Evolutionary conservation across 2,888 invertebrate species (phyloP).

Genomic region (Tribolium freemani): DNA sequence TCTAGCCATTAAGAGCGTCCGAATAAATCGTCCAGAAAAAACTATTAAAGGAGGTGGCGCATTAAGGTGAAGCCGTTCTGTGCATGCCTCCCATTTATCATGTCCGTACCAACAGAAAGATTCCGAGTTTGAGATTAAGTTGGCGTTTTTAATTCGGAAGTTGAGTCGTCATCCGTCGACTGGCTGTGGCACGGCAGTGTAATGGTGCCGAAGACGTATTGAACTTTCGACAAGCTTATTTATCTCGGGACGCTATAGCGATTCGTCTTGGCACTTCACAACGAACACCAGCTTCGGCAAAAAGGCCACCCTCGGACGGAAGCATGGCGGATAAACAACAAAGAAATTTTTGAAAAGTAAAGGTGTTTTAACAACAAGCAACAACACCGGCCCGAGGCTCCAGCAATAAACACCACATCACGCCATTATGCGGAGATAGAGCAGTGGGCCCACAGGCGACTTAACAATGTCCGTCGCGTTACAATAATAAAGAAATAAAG

Average conservation of each 20-base stretch:
- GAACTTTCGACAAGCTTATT: conserved; percentile 56
- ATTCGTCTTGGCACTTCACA: conserved; percentile 52
- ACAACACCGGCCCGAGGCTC: conserved; percentile 15
- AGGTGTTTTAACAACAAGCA: too few relatives aligned
- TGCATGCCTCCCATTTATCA: conserved; percentile 25
- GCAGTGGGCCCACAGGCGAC: conserved; percentile 46
- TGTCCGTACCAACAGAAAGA: conserved; percentile 3
- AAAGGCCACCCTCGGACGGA: conserved; percentile 52
- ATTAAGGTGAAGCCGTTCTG: conserved; percentile 26
- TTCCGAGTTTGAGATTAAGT: conserved; percentile 20
- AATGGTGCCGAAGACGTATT: conserved; percentile 54
- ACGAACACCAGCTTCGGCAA: conserved; percentile 51
- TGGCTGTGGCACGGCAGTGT: conserved; percentile 30
- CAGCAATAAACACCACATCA: conserved; percentile 52
- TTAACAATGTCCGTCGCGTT: conserved; percentile 54
- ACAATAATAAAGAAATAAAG: conserved; percentile 62
- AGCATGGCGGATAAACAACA: conserved; percentile 55
- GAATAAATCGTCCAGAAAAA: conserved; percentile 53
- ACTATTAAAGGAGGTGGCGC: conserved; percentile 49
- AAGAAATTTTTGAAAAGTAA: conserved; percentile 49
- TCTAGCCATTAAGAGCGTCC: conserved; percentile 46
- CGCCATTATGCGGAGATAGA: conserved; percentile 5
- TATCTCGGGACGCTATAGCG: conserved; percentile 52
- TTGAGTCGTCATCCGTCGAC: conserved; percentile 39
- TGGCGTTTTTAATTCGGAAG: conserved; percentile 33